Evolutionary conservation across 37 sponge, comb jelly and placozoan species (phyloP).

Genomic region (Ianthella basta): DNA sequence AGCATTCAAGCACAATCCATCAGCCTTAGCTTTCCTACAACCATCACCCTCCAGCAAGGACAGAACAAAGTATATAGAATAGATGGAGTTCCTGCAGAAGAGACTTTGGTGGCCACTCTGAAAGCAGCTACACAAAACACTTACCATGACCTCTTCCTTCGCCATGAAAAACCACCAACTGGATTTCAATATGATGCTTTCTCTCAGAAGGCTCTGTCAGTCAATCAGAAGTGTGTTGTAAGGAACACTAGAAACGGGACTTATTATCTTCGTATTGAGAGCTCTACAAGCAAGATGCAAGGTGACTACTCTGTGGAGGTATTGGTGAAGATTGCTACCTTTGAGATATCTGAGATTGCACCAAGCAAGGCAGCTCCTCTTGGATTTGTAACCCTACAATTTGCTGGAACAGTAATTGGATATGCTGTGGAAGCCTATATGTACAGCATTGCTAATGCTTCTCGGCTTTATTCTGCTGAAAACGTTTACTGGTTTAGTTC

Average conservation of each 20-base stretch:
- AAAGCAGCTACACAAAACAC: neutral
- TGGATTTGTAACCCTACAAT: conserved; percentile 9
- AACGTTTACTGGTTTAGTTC: conserved; percentile 41
- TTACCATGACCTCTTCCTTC: conserved; percentile 29
- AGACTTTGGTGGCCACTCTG: conserved; percentile 32
- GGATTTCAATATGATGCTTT: conserved; percentile 33
- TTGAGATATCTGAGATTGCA: conserved; percentile 36
- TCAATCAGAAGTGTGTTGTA: conserved; percentile 29
- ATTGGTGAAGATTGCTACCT: conserved; percentile 31
- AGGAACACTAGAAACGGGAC: conserved; percentile 26
- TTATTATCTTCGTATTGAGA: conserved; percentile 32
- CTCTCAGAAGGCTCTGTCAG: conserved; percentile 8
- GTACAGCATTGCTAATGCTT: neutral
- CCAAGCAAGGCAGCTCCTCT: conserved; percentile 24
- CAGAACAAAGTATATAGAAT: conserved; percentile 28
- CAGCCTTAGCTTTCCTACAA: neutral
- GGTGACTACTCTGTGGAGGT: neutral
- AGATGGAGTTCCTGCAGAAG: conserved; percentile 26
- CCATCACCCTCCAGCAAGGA: conserved; percentile 12
- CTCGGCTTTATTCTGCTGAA: neutral
- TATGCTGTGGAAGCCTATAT: conserved; percentile 16
- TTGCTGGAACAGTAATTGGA: conserved; percentile 38
- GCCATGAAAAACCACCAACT: conserved; percentile 36
- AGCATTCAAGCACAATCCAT: neutral
- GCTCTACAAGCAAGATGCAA: neutral